phyloP scores from a whole-genome alignment of 2,113 vertebrate genomes.

The Hiodon alosoides region DNA sequence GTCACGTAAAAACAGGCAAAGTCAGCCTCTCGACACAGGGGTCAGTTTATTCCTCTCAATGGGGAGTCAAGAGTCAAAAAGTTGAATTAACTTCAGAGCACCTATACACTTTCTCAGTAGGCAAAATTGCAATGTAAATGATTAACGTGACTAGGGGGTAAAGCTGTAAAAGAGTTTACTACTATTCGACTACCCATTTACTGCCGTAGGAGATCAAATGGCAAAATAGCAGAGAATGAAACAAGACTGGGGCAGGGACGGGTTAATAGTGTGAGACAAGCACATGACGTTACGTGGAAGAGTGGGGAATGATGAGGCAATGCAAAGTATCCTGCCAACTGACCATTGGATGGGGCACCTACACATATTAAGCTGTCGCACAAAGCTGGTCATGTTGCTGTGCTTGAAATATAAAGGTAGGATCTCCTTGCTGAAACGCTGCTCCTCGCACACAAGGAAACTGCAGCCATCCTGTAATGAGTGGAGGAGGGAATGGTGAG shows the following conservation, averaged over 20 bases:
- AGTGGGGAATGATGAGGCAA: not conserved
- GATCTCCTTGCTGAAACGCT: constrained; percentile 36
- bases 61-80: no score
- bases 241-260: no score
- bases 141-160: no score
- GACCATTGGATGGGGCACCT: not conserved
- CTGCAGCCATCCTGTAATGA: constrained; percentile 34
- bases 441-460: constrained; percentile 38
- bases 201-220: no score
- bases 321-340: not conserved
- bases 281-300: not conserved
- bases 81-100: no score
- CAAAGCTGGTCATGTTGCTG: constrained; percentile 43
- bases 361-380: constrained; percentile 45
- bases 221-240: no score
- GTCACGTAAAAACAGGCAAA: not conserved
- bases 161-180: no score
- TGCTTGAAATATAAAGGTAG: constrained; percentile 42
- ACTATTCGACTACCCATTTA: no score
- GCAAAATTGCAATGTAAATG: no score
- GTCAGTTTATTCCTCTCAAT: no score
- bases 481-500: not conserved
- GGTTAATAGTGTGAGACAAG: not conserved
- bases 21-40: not conserved
- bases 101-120: no score